Evolutionary conservation across 2,797 vertebrate genomes (phyloP).

Genomic region (Todus mexicanus): DNA sequence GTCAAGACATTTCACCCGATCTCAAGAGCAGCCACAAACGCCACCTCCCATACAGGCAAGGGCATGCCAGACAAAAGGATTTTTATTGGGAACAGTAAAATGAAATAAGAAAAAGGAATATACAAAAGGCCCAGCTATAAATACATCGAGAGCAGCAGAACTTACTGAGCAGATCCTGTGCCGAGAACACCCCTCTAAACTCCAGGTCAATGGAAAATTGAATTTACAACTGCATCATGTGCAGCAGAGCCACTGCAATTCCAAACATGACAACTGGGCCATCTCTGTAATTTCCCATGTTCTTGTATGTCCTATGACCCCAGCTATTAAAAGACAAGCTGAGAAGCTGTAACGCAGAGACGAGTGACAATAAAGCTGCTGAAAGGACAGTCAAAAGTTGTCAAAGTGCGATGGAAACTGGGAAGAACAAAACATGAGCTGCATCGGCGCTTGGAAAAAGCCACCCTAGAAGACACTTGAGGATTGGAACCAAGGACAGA

Average conservation of each 20-base stretch:
- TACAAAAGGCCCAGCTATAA: not conserved
- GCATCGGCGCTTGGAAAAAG: not conserved
- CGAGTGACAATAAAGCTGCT: not conserved
- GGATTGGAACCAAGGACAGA: conserved; percentile 31
- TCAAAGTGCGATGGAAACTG: conserved; percentile 26
- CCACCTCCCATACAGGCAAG: not conserved
- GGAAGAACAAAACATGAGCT: conserved; percentile 19
- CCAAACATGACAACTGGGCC: conserved; percentile 47
- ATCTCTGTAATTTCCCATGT: conserved; percentile 27
- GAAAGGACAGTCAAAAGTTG: conserved; percentile 37
- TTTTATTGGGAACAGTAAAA: not conserved
- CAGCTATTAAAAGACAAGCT: conserved; percentile 51
- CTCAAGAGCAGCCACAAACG: not conserved
- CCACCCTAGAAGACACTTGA: not conserved
- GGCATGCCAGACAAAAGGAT: not conserved
- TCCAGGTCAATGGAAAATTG: conserved; percentile 42
- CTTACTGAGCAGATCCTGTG: not conserved
- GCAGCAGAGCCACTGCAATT: conserved; percentile 9
- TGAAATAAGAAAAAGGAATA: not conserved
- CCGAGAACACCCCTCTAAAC: not conserved
- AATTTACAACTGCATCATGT: conserved; percentile 47
- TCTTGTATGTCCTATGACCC: conserved; percentile 15
- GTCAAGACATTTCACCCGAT: not conserved
- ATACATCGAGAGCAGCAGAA: conserved; percentile 16
- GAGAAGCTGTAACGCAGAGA: conserved; percentile 7